Evolutionary conservation across 2,888 invertebrate genomes (phyloP), one percentile per base, ranked within the genome.

Genomic region (Tethea ocularis): DNA sequence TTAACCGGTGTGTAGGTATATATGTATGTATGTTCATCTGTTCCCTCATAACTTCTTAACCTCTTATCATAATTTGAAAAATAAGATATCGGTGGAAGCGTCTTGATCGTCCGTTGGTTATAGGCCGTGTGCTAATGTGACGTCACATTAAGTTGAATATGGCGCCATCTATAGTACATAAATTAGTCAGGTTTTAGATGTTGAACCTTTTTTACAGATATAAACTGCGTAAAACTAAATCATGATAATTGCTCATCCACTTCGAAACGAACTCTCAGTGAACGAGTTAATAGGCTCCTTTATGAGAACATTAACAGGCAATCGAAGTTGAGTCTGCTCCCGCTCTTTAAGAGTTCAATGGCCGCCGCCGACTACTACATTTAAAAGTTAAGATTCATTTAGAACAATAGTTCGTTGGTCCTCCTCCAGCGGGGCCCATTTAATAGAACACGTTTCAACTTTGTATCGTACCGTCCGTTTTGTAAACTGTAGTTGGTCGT

Each of bases 341-440:
- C n/a, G 29, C 52, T 52, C 59, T 57, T 68, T 60, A 67, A 67
- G 63, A 68, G 66, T 72, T 64, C 65, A 71, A 71, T 71, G 67
- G 66, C 59, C 57, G 55, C 56, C 62, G 57, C 69, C 57, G 60
- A 64, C 68, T 58, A 64, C 72, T 68, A 61, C 65, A 74, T 74
- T 75, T 69, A 71, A 77, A 75, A n/a, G n/a, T n/a, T n/a, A n/a
- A 69, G 59, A 69, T 75, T 75, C 62, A 66, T 73, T 71, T 66
- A 71, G 66, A 71, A 69, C 71, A 73, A 77, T 74, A 68, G 68
- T 67, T 57, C 38, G 56, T 57, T 52, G 54, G 38, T 36, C 54
- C 53, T 22, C 53, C 41, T 29, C 33, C 26, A 7, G 26, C 23
- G 57, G 57, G 51, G 41, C 51, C 57, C 36, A 13, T n/a, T 54